phyloP scores from a whole-genome alignment of 2,113 vertebrate genomes.

The Malurus melanocephalus region DNA sequence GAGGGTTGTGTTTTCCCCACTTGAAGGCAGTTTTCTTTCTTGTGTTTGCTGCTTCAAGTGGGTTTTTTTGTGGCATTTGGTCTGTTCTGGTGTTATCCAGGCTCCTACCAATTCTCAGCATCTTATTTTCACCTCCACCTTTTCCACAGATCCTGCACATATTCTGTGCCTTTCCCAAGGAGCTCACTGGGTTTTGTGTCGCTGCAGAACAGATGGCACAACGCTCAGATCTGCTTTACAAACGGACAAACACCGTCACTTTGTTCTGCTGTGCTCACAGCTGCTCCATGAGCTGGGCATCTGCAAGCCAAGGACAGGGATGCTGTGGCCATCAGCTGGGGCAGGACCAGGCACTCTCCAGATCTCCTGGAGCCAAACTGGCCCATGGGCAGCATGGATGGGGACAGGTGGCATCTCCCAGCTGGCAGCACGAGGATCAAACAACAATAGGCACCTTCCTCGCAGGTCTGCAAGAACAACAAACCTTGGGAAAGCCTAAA shows the following conservation, averaged over 20 bases:
- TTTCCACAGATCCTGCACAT: neutral
- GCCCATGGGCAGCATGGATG: neutral
- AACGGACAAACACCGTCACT: neutral
- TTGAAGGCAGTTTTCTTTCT: neutral
- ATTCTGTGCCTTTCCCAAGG: slow-evolving; percentile 11
- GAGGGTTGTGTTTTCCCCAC: neutral
- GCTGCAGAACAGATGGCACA: slow-evolving; percentile 38
- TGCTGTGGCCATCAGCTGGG: neutral
- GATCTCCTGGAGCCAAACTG: neutral
- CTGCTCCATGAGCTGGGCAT: neutral
- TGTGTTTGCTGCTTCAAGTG: neutral
- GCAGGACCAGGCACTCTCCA: rapidly evolving
- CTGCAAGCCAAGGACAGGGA: neutral
- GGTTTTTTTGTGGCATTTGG: neutral
- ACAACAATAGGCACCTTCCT: rapidly evolving
- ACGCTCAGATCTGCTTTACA: neutral
- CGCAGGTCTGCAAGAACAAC: neutral
- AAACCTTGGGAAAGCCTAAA: neutral
- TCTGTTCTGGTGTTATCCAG: neutral
- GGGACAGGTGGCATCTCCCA: neutral
- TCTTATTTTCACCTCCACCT: slow-evolving; percentile 7
- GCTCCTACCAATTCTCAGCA: neutral
- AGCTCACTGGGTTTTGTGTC: neutral
- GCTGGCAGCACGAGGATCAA: neutral
- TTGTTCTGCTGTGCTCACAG: neutral